Base-by-base conservation (phyloP, 1,140 invertebrate genomes). In the Ceratosolen fusciceps region DNA sequence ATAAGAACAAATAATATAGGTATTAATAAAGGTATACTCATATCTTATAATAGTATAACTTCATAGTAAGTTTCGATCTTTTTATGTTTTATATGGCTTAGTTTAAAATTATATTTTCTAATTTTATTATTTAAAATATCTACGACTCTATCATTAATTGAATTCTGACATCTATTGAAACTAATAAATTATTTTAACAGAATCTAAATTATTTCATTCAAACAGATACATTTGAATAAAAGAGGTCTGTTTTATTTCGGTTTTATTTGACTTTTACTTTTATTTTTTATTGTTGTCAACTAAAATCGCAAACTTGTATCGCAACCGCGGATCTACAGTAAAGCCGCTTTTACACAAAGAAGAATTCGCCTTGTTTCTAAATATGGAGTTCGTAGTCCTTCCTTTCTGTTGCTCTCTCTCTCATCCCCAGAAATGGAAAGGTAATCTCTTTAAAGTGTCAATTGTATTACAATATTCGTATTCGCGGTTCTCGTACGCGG, bases 361-460 rank as follows among this genome's bases (percentile, higher is more conserved):
- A 65, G 58, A 73, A 74, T 80, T 80, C 82, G 72, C 74, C 81
- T 81, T 80, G 4, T 54, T 79, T 73, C 84, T 82, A 81, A 83
- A 85, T 86, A 86, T 85, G 82, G 83, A 76, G 74, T 78, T 78
- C 71, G 37, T 14, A 14, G 67, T 29, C 9, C 26, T 47, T n/a
- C n/a, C 26, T n/a, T 68, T 67, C 77, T 79, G 80, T 83, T 81
- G 73, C 81, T 65, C 31, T 65, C 60, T 65, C 29, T 71, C 16
- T 79, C 60, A 77, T 77, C 80, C 58, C 83, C 81, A 81, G 84
- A 85, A 84, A 83, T 83, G 83, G 84, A 81, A 72, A 84, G 81
- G 80, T 75, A 84, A 86, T 82, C 84, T 86, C 83, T 82, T 84
- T 86, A 86, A 86, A 85, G 84, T 86, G 85, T 85, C 84, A 85